Conservation (phyloP, 2,797 vertebrate genomes). For the Poecilia picta region DNA sequence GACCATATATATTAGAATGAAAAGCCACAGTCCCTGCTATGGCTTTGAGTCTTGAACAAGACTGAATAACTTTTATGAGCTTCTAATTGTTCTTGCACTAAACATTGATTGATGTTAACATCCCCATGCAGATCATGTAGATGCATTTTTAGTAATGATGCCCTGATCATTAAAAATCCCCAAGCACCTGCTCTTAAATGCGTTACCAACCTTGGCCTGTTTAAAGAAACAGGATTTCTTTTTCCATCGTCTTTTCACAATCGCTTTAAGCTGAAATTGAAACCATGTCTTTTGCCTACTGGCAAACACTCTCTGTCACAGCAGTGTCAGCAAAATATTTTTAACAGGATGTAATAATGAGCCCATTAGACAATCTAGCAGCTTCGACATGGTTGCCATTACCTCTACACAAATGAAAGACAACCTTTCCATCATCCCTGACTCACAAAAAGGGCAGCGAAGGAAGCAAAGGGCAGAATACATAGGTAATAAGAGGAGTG, state of each 20-base stretch:
- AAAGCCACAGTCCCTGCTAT: constrained; percentile 21
- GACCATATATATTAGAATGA: constrained; percentile 43
- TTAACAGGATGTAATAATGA: constrained; percentile 36
- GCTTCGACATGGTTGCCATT: constrained; percentile 38
- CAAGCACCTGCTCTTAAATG: constrained; percentile 17
- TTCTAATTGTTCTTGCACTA: constrained; percentile 53
- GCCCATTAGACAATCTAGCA: constrained; percentile 22
- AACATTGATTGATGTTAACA: constrained; percentile 57
- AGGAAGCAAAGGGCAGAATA: constrained; percentile 47
- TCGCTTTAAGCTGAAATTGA: background rate
- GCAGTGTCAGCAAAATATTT: background rate
- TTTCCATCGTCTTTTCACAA: background rate
- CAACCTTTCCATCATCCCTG: constrained; percentile 64
- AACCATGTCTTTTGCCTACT: background rate
- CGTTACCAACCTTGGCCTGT: constrained; percentile 19
- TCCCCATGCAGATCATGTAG: constrained; percentile 11
- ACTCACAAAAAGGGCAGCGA: constrained; percentile 52
- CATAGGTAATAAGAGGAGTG: constrained; percentile 42
- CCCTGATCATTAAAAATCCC: constrained; percentile 23
- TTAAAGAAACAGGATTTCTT: constrained; percentile 9
- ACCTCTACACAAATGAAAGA: constrained; percentile 55
- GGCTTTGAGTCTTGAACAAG: constrained; percentile 46
- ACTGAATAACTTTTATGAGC: constrained; percentile 63
- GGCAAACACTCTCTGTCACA: background rate
- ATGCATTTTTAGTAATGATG: background rate